Conservation (phyloP, 2,797 vertebrate species). For the Yasuhikotakia modesta region DNA sequence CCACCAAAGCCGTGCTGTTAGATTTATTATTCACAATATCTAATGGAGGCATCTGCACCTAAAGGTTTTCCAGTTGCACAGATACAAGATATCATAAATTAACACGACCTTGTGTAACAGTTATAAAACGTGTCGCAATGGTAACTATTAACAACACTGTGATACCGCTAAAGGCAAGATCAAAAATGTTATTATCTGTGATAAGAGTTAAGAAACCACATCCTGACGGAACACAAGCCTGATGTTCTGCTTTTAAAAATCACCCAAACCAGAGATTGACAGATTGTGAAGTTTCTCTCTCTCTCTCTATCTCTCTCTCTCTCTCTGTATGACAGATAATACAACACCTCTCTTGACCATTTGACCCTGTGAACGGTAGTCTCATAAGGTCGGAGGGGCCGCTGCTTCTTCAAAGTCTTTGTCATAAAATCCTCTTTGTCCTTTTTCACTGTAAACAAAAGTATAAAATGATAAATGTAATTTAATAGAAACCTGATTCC, state of each 20-base stretch:
- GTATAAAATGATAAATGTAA: neutral
- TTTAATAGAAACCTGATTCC: neutral
- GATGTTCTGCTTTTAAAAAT: neutral
- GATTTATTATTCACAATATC: conserved; percentile 37
- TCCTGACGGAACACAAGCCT: neutral
- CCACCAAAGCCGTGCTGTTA: conserved; percentile 48
- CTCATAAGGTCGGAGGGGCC: conserved; percentile 7
- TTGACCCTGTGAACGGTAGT: conserved; percentile 27
- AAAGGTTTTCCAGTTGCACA: neutral
- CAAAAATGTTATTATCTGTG: neutral
- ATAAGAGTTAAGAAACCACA: neutral
- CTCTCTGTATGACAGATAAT: conserved; percentile 4
- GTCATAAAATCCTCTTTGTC: conserved; percentile 20
- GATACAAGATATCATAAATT: neutral
- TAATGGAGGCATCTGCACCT: conserved; percentile 46
- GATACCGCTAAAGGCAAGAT: neutral
- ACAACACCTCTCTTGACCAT: conserved; percentile 57
- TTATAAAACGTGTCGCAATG: neutral
- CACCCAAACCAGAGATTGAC: neutral
- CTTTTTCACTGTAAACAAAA: conserved; percentile 45
- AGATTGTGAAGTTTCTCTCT: conserved; percentile 21
- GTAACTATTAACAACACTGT: neutral
- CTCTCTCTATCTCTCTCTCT: too few relatives aligned
- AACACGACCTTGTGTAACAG: neutral
- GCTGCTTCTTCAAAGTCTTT: conserved; percentile 20